These are phyloP conservation scores for Salpingus planirostris DNA, from an alignment of 2,888 invertebrate species.

Conservation along the genomic window DNA sequence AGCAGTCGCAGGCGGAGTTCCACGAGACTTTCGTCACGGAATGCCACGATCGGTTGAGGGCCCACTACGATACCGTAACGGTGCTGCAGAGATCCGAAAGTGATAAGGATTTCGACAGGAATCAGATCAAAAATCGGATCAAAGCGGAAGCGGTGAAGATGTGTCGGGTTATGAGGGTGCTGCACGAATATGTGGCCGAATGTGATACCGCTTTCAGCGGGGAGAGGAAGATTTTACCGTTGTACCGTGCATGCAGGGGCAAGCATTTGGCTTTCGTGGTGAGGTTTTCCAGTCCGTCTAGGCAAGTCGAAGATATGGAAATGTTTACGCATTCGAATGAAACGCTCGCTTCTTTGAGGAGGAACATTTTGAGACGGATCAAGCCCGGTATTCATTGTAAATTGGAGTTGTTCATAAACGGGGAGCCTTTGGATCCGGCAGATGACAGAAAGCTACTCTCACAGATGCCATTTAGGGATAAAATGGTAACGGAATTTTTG, in stretches of 20 bases:
- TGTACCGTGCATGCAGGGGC: slow-evolving; percentile 82
- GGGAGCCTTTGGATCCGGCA: slow-evolving; percentile 76
- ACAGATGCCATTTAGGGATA: slow-evolving; percentile 77
- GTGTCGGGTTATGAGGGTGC: slow-evolving; percentile 87
- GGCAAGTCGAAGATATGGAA: slow-evolving; percentile 82
- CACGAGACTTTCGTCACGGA: slow-evolving; percentile 88
- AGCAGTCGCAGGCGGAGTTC: slow-evolving; percentile 69
- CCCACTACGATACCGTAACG: slow-evolving; percentile 76
- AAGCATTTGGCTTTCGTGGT: slow-evolving; percentile 81
- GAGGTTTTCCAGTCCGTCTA: slow-evolving; percentile 70
- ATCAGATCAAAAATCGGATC: slow-evolving; percentile 44
- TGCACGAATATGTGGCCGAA: slow-evolving; percentile 91
- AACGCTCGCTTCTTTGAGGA: slow-evolving; percentile 76
- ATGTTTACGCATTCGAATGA: slow-evolving; percentile 91
- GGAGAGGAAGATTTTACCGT: slow-evolving; percentile 81
- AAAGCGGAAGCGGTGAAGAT: slow-evolving; percentile 70
- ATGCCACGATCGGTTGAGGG: slow-evolving; percentile 82
- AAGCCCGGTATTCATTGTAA: slow-evolving; percentile 67
- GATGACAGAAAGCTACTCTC: slow-evolving; percentile 83
- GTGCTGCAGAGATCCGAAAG: slow-evolving; percentile 48
- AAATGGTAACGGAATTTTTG: slow-evolving; percentile 57
- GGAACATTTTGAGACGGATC: slow-evolving; percentile 62
- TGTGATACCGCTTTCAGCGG: slow-evolving; percentile 84
- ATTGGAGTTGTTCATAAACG: slow-evolving; percentile 82
- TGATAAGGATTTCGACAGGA: slow-evolving; percentile 42